These are phyloP conservation scores for Oryzias curvinotus DNA, from an alignment of 2,113 vertebrate genomes.

Conservation along the genomic window DNA sequence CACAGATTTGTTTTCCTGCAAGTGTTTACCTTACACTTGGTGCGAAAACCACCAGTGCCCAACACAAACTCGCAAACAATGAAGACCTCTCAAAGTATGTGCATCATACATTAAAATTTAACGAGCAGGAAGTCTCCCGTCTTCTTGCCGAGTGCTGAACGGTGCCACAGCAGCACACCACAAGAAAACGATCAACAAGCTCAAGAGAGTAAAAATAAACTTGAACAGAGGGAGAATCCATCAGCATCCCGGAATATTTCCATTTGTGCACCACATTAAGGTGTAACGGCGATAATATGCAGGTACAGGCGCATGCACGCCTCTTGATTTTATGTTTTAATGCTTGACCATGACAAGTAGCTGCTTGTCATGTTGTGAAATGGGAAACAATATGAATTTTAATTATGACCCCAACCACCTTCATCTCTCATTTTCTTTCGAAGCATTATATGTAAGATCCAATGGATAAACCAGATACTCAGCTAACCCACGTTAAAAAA, in stretches of 20 bases:
- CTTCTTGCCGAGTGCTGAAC: conserved; percentile 22
- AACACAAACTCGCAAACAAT: background rate
- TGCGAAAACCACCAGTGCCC: conserved; percentile 9
- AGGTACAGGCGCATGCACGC: background rate
- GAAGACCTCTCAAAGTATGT: conserved; percentile 19
- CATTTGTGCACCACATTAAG: conserved; percentile 19
- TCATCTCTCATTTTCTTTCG: background rate
- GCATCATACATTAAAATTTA: conserved; percentile 38
- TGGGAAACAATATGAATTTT: background rate
- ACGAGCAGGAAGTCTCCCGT: conserved; percentile 47
- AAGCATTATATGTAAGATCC: background rate
- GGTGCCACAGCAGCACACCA: conserved; percentile 23
- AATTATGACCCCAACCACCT: background rate
- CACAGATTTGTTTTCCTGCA: conserved; percentile 8
- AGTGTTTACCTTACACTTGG: background rate
- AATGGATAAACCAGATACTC: background rate
- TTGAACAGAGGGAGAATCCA: conserved; percentile 19
- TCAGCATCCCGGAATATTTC: conserved; percentile 14
- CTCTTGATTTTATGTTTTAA: background rate
- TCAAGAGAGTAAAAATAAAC: conserved; percentile 54
- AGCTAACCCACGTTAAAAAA: background rate
- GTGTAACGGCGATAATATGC: background rate
- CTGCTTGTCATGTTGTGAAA: conserved; percentile 1
- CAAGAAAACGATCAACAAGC: conserved; percentile 45
- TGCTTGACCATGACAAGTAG: background rate